These are phyloP conservation scores for Platysternon megacephalum DNA, from an alignment of 2,113 vertebrate genomes.

Conservation along the genomic window DNA sequence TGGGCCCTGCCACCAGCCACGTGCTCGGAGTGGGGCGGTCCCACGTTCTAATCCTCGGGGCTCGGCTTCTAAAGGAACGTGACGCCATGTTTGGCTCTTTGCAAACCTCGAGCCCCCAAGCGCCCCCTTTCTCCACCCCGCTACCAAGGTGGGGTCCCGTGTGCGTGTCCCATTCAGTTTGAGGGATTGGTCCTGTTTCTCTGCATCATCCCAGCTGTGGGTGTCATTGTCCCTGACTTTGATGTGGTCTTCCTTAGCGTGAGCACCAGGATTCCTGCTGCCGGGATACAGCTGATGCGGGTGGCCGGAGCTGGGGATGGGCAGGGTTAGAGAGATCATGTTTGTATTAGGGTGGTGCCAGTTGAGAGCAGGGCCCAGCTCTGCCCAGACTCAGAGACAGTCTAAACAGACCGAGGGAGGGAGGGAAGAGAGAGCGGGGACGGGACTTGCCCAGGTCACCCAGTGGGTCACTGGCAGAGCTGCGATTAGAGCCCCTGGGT, in stretches of 20 bases:
- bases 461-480: not conserved
- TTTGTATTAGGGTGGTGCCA: not conserved
- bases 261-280: not conserved
- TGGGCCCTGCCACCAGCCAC: not conserved
- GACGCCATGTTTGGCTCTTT: not conserved
- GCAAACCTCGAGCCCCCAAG: not conserved
- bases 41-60: not conserved
- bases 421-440: not conserved
- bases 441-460: not conserved
- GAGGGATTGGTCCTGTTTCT: no score
- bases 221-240: no score
- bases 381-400: not conserved
- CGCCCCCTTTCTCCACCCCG: no score
- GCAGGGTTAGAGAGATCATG: not conserved
- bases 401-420: not conserved
- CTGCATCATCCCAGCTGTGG: no score
- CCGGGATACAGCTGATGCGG: not conserved
- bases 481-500: not conserved
- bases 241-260: no score
- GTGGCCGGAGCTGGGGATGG: not conserved
- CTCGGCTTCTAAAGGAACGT: not conserved
- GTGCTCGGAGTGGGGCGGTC: not conserved
- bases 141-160: no score
- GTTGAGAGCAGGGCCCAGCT: not conserved
- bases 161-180: no score